Percentiles rank a stretch among this genome's conserved stretches.
phyloP scores from a whole-genome alignment of 2,113 vertebrate species.

The Argyrosomus japonicus region DNA sequence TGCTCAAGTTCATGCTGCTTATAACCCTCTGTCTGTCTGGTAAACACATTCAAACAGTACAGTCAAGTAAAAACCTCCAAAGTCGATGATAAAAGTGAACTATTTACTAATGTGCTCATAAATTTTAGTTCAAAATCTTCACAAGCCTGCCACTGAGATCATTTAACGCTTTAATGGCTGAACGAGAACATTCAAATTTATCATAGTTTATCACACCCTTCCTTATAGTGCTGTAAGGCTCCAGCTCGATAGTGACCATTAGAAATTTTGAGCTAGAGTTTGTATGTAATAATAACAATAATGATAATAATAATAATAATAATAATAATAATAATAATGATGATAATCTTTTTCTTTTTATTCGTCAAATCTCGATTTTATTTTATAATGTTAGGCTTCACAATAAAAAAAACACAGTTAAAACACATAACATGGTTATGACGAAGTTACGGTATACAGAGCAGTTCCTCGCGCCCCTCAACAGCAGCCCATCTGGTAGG shows the following conservation, averaged over 20 bases:
- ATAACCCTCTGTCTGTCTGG: background rate
- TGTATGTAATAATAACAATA: background rate
- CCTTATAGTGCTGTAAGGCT: no score
- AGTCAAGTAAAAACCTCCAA: no score
- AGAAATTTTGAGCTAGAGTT: background rate
- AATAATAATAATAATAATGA: background rate
- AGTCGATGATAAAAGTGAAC: background rate
- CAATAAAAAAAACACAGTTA: background rate
- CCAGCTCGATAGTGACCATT: background rate
- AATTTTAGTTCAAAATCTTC: background rate
- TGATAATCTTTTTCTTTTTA: background rate
- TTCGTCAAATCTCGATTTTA: no score
- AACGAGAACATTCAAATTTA: background rate
- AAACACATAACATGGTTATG: no score
- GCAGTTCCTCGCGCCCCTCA: slow-evolving; percentile 15
- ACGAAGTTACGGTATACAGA: background rate
- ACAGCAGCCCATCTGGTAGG: slow-evolving; percentile 51
- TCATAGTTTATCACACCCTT: no score
- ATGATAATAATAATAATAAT: background rate
- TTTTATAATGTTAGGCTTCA: background rate
- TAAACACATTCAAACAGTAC: background rate
- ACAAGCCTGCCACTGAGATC: background rate
- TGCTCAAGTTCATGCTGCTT: slow-evolving; percentile 27
- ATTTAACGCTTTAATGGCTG: background rate
- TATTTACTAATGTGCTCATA: background rate